Conservation (phyloP, 1,140 invertebrate genomes). For the Apis mellifera region Amel_HAv3.1 CM009937.2:1011001-1011500, state of each 20-base stretch:
- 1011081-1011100: slow-evolving; percentile 43
- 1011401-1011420: slow-evolving; percentile 31
- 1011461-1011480: slow-evolving; percentile 31
- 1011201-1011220: not conserved
- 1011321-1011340: too few species aligned
- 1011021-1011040: slow-evolving; percentile 40
- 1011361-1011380: not conserved
- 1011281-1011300: too few species aligned
- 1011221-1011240: not conserved
- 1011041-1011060: slow-evolving; percentile 43
- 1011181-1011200: not conserved
- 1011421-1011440: slow-evolving; percentile 42
- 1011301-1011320: too few species aligned
- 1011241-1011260: too few species aligned
- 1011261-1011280: too few species aligned
- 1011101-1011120: not conserved
- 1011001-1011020: slow-evolving; percentile 24
- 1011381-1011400: not conserved
- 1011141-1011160: slow-evolving; percentile 2
- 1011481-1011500: slow-evolving; percentile 52
- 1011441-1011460: slow-evolving; percentile 25
- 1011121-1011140: not conserved
- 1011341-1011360: not conserved
- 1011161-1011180: not conserved
- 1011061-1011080: slow-evolving; percentile 21